phyloP scores from a whole-genome alignment of 2,113 vertebrate species.

The Dunckerocampus dactyliophorus region DNA sequence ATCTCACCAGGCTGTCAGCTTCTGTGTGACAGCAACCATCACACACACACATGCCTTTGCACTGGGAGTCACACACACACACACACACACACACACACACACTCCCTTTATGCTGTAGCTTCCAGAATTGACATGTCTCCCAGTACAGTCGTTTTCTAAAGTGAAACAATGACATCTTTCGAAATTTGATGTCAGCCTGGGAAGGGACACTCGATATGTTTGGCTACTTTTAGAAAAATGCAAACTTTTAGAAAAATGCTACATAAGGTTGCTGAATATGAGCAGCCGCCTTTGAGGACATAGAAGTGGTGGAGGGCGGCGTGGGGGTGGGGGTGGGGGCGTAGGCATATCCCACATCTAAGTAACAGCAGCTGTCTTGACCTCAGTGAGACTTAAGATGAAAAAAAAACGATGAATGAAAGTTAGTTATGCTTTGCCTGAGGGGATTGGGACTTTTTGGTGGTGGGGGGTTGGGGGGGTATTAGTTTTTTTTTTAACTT shows the following conservation, averaged over 20 bases:
- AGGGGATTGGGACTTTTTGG: neutral
- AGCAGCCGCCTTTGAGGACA: slow-evolving; percentile 14
- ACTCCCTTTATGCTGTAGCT: slow-evolving; percentile 5
- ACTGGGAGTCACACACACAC: slow-evolving; percentile 15
- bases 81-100: slow-evolving; percentile 2
- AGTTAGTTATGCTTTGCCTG: slow-evolving; percentile 3
- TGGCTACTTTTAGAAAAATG: slow-evolving; percentile 48
- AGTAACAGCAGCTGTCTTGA: slow-evolving; percentile 48
- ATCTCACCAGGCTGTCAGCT: slow-evolving; percentile 64
- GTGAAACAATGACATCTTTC: slow-evolving; percentile 26
- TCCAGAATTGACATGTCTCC: slow-evolving; percentile 12
- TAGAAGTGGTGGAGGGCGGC: neutral
- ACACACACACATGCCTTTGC: slow-evolving; percentile 56
- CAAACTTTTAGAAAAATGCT: slow-evolving; percentile 55
- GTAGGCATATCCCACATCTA: slow-evolving; percentile 36
- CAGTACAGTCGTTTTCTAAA: slow-evolving; percentile 6
- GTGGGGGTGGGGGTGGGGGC: slow-evolving; percentile 10
- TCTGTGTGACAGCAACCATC: slow-evolving; percentile 65
- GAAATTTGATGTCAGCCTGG: neutral
- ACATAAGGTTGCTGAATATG: slow-evolving; percentile 45
- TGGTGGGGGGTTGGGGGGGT: neutral
- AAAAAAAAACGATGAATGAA: slow-evolving; percentile 36
- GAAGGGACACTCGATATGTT: slow-evolving; percentile 28
- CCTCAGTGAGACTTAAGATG: slow-evolving; percentile 23
- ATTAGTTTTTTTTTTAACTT: neutral